Evolutionary conservation across 1,140 invertebrate genomes (phyloP).

Genomic region (Neodiprion pinetum): DNA sequence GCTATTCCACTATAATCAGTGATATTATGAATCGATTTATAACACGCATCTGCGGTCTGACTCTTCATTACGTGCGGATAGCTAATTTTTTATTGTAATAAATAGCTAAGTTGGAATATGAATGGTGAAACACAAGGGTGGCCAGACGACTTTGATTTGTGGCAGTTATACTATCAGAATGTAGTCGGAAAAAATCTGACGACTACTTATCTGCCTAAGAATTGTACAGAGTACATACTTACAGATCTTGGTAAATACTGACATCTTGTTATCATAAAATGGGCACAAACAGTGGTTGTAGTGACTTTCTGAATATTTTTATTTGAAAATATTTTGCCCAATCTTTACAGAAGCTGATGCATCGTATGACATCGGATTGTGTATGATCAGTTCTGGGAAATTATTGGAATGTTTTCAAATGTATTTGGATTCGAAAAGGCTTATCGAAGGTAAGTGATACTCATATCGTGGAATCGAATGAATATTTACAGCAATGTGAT

Average conservation of each 20-base stretch:
- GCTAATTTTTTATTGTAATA: slow-evolving; percentile 22
- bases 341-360: slow-evolving; percentile 44
- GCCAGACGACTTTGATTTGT: slow-evolving; percentile 51
- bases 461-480: not conserved
- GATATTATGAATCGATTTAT: too few relatives aligned
- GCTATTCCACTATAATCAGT: too few relatives aligned
- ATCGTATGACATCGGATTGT: slow-evolving; percentile 59
- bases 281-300: too few relatives aligned
- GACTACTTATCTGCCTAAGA: slow-evolving; percentile 50
- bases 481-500: not conserved
- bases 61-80: not conserved
- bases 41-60: not conserved
- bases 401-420: slow-evolving; percentile 44
- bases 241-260: slow-evolving; percentile 56
- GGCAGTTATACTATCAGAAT: slow-evolving; percentile 60
- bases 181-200: slow-evolving; percentile 48
- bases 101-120: slow-evolving; percentile 58
- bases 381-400: slow-evolving; percentile 43
- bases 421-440: slow-evolving; percentile 40
- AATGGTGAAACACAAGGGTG: slow-evolving; percentile 43
- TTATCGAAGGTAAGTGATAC: slow-evolving; percentile 30
- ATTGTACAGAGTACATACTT: slow-evolving; percentile 56
- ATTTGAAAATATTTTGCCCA: slow-evolving; percentile 32
- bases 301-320: slow-evolving; percentile 21
- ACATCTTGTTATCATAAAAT: not conserved